These are phyloP conservation scores for Himalopsyche tibetana DNA, from an alignment of 2,888 invertebrate species.

Conservation along the genomic window DNA sequence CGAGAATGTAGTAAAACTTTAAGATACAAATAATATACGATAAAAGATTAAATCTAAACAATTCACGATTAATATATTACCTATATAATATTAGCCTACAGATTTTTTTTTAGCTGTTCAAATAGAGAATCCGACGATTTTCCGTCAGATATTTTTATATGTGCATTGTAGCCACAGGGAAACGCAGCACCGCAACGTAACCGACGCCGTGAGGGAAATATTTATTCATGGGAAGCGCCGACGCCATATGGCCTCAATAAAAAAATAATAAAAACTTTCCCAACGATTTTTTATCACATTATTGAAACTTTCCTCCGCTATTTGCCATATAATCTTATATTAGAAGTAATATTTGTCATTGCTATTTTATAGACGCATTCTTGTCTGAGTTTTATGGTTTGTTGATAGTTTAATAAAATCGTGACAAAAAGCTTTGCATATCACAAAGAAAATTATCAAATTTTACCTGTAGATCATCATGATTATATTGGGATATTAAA, in stretches of 20 bases:
- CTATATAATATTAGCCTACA: too few species aligned
- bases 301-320: slow-evolving; percentile 15
- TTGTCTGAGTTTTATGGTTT: slow-evolving; percentile 17
- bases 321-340: slow-evolving; percentile 36
- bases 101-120: not conserved
- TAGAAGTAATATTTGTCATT: not conserved
- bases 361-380: slow-evolving; percentile 27
- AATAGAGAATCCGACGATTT: slow-evolving; percentile 1
- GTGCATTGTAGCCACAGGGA: slow-evolving; percentile 27
- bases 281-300: slow-evolving; percentile 31
- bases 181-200: not conserved
- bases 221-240: slow-evolving; percentile 38
- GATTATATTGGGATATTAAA: too few species aligned
- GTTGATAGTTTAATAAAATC: not conserved
- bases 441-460: too few species aligned
- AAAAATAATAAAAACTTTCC: slow-evolving; percentile 40
- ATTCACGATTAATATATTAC: too few species aligned
- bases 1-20: too few species aligned
- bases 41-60: too few species aligned
- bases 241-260: slow-evolving; percentile 42
- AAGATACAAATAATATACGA: too few species aligned
- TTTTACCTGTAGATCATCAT: too few species aligned
- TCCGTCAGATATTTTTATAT: not conserved
- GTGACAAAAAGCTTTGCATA: too few species aligned
- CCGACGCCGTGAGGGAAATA: slow-evolving; percentile 37